Evolutionary conservation across 1,140 invertebrate species (phyloP).

Genomic region (Philopotamus ludificatus): DNA sequence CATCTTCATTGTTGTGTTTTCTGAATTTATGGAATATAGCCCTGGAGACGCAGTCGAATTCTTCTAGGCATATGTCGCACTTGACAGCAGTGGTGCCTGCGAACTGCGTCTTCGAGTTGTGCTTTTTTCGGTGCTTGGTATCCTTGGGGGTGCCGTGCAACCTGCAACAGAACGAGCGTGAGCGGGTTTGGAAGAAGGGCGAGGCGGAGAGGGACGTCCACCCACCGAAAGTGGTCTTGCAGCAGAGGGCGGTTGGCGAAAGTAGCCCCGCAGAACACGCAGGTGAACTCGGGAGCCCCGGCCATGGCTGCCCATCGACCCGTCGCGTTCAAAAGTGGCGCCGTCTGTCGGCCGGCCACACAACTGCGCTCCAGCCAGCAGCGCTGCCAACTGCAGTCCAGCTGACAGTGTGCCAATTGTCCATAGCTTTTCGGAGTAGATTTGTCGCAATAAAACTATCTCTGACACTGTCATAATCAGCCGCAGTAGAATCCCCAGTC

Average conservation of each 20-base stretch:
- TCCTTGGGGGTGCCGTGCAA: conserved; percentile 49
- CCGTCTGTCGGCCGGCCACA: background rate
- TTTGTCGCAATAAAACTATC: too few species aligned
- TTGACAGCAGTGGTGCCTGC: conserved; percentile 41
- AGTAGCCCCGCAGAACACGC: conserved; percentile 50
- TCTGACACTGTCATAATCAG: too few species aligned
- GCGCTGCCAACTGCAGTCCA: too few species aligned
- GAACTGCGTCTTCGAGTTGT: background rate
- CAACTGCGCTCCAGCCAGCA: too few species aligned
- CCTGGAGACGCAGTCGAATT: conserved; percentile 61
- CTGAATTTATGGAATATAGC: conserved; percentile 70
- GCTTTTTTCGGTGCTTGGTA: background rate
- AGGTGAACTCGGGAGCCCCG: conserved; percentile 48
- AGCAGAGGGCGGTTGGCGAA: conserved; percentile 49
- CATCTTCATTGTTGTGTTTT: conserved; percentile 61
- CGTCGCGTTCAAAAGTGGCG: conserved; percentile 11
- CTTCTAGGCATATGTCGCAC: conserved; percentile 62
- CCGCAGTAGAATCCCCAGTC: too few species aligned
- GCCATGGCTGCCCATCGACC: background rate
- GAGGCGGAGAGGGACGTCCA: too few species aligned
- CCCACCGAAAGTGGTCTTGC: conserved; percentile 54
- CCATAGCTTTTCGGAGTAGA: too few species aligned
- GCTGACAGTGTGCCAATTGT: too few species aligned
- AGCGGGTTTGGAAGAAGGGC: too few species aligned
- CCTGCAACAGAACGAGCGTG: too few species aligned